Evolutionary conservation across 2,888 invertebrate genomes (phyloP), one percentile per base, ranked within the genome.

Genomic region (Plagiodera versicolora): DNA sequence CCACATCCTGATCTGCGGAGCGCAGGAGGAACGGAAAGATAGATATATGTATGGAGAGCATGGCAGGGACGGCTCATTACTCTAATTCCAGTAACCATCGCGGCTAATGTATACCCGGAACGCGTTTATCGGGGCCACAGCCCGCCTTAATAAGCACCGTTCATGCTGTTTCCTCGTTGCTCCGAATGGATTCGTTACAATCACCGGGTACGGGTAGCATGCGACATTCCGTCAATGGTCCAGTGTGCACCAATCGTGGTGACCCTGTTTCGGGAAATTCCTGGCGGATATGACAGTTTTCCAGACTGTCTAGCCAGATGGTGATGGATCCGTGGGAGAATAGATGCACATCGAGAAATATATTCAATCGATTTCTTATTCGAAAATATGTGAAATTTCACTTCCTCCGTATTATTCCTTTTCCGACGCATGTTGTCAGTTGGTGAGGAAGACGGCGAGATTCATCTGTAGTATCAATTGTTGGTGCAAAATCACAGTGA

Each of bases 121-220:
- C 72, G 73, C 72, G 68, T 74, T 75, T 74, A 76, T 77, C 74
- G 75, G 73, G 73, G 73, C 75, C 72, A 72, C 72, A 72, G 62
- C 66, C 75, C 77, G 77, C 78, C 77, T 73, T 77, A 77, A 77
- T 78, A 73, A 77, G 72, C 68, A 75, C 72, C 66, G 68, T 72
- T 64, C 67, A 66, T 63, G 68, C 68, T 69, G 74, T 74, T 78
- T 76, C 77, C 76, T 77, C 67, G 72, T 75, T 71, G 72, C 71
- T 67, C 67, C 67, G 72, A 75, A 73, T 71, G 72, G 72, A 73
- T 73, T 70, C 67, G 69, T 67, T 65, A 69, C 70, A 71, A 71
- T 70, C 62, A 60, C 60, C 57, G 32, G 55, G 60, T 48, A 59
- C 35, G 56, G 54, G 53, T 63, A 64, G 62, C 66, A 63, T 65